Evolutionary conservation across 2,797 vertebrate species (phyloP), one percentile per base, ranked within the genome.

Genomic region (Triplophysa yarkandensis): DNA sequence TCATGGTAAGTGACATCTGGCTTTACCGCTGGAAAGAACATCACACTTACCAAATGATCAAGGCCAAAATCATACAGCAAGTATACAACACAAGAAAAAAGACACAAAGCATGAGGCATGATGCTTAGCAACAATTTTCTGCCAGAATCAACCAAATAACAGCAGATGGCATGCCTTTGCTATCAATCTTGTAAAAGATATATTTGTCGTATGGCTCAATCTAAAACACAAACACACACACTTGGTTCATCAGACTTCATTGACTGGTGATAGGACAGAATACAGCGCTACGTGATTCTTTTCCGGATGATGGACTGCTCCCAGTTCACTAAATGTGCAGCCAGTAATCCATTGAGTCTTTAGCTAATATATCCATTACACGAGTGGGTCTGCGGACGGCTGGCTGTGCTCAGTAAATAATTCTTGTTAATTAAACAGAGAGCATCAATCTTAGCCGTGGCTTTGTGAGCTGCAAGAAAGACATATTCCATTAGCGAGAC

Each of bases 341-440:
- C 80, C 82, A 78, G 85, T 89, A 90, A 89, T 90, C 87, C 87
- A 82, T 85, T 84, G 86, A 87, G 87, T 88, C 85, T 85, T 87
- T 84, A 81, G 79, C 87, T 91, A 91, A 92, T 91, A 90, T 90
- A 91, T 89, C 89, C 85, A 91, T 91, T 91, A 90, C 88, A 89
- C 89, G 89, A 91, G 81, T 87, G 87, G 90, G 88, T 88, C 85
- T 88, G 83, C 86, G 85, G 87, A 85, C 86, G 87, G 85, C 86
- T 85, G 82, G 85, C 84, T 71, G 64, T 28, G 87, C 85, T 90
- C 88, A 87, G 88, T 92, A 91, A 91, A 92, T 90, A 89, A 91
- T 90, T 90, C 88, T 88, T 88, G 81, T 88, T 92, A 91, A 92
- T 90, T 90, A 89, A 90, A 90, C 86, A 79, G 77, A 79, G 86